Evolutionary conservation across 1,140 invertebrate species (phyloP), one percentile per base, ranked within the genome.

Genomic region (Drosophila bipectinata): DNA sequence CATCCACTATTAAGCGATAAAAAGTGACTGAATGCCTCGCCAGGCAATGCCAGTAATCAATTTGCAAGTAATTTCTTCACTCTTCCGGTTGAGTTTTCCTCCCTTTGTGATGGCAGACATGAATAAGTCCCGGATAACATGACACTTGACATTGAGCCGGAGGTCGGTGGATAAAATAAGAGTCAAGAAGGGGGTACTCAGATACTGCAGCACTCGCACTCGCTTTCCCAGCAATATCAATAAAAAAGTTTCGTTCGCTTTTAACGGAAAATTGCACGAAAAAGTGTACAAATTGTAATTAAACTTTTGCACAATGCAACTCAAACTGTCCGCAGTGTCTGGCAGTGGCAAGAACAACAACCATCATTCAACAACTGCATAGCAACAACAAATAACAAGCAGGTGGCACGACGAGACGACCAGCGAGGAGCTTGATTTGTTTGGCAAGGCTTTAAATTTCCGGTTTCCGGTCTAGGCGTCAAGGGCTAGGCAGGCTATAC

Each of bases 231-330:
- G 72, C 81, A 87, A 87, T 87, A 85, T 85, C 81, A 85, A 85
- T 85, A 87, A 85, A 85, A 85, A 85, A 85, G 77, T 85, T 85
- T 83, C 54, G 61, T 53, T 77, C 62, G 69, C 73, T 81, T 77
- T 73, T 68, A 68, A 47, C 58, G 44, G 74, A 71, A 85, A 37
- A 85, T 67, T 37, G 68, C 81, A 60, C 51, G 41, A 56, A 82
- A 78, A 78, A 67, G 64, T 55, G 45, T 62, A 62, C 72, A 79
- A 77, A 78, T 85, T 87, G 82, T 82, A 85, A 85, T 85, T 85
- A 85, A 85, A 85, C 82, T 85, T 85, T 85, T 75, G 74, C 82
- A 78, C 82, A 81, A 83, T 79, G 69, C 79, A 80, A 80, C 72
- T 67, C 34, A 64, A 82, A 80, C 82, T 87, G 82, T 85, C 82